Conservation (phyloP, 2,888 invertebrate species). For the Schizaphis graminum region DNA sequence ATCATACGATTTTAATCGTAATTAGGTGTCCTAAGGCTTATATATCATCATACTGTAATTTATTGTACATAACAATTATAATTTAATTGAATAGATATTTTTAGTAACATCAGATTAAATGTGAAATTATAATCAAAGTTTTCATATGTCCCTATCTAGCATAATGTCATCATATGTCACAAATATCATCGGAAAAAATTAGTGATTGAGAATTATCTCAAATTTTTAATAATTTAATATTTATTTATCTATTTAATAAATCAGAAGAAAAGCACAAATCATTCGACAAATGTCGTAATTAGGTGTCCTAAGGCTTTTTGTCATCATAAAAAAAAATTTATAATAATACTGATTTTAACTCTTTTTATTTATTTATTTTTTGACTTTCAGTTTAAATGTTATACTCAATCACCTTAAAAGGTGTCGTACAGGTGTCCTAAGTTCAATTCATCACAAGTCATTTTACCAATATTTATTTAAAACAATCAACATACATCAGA, state of each 20-base stretch:
- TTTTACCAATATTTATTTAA: background rate
- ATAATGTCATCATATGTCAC: no score
- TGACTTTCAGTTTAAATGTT: background rate
- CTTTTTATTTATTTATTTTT: no score
- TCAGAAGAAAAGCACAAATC: slow-evolving; percentile 32
- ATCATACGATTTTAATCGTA: slow-evolving; percentile 36
- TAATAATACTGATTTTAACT: no score
- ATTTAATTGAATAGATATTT: no score
- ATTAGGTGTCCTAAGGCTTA: slow-evolving; percentile 43
- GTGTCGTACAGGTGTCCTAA: slow-evolving; percentile 57
- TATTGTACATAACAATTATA: background rate
- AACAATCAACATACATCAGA: no score
- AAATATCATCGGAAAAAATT: no score
- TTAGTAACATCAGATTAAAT: no score
- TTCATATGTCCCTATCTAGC: no score
- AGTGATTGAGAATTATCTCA: no score
- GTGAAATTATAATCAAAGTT: no score
- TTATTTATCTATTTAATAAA: background rate
- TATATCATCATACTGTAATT: slow-evolving; percentile 11
- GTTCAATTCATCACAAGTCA: slow-evolving; percentile 32
- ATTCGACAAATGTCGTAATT: slow-evolving; percentile 40
- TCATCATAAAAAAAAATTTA: background rate
- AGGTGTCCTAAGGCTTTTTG: slow-evolving; percentile 51
- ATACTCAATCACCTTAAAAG: background rate
- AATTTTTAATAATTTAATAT: background rate